Base-by-base conservation (phyloP, 2,113 vertebrate species). In the Galbula dea region DNA sequence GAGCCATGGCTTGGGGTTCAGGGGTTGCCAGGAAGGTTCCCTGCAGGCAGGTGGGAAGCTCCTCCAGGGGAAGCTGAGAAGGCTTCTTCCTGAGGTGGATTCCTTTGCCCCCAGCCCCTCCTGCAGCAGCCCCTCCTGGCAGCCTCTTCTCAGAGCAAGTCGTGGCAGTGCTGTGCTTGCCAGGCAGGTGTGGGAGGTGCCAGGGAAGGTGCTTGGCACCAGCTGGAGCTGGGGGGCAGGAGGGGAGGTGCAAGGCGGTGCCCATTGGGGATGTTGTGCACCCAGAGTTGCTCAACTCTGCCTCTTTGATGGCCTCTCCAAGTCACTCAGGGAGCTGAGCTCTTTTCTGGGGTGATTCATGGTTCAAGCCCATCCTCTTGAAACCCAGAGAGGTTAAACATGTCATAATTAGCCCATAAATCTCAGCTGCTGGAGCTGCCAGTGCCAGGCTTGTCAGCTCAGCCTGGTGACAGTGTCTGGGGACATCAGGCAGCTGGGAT, bases 291-390 rank as follows among this genome's bases (percentile, higher is more conserved):
- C 36, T 39, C 68, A 72, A 54, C 29, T 27, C 8, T 30, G 49
- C 51, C 29, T 32, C 52, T 78, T 52, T n/a, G n/a, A 91, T 82
- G 39, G 65, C 45, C 89, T 93, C 21, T 79, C 61, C 78, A 84
- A 89, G 84, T 65, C n/a, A 74, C 51, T 62, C 7, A 90, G 77
- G 12, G 30, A 86, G 90, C 29, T 27, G 9, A 1, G 72, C 3
- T 67, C n/a, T 69, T 57, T 86, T 79, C 12, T 49, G 12, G 17
- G 6, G 45, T 94, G 94, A 94, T 80, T 96, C 93, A 92, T 2
- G 6, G 48, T 57, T 84, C 22, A 23, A 9, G 81, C n/a, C n/a
- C n/a, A n/a, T n/a, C n/a, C n/a, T n/a, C n/a, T n/a, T n/a, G n/a
- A n/a, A n/a, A n/a, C n/a, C n/a, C n/a, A n/a, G n/a, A n/a, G 51